Percentiles rank a stretch among this genome's conserved stretches.
These are phyloP conservation scores for Lordiphosa collinella DNA, from an alignment of 1,140 invertebrate genomes.

Conservation along the genomic window DNA sequence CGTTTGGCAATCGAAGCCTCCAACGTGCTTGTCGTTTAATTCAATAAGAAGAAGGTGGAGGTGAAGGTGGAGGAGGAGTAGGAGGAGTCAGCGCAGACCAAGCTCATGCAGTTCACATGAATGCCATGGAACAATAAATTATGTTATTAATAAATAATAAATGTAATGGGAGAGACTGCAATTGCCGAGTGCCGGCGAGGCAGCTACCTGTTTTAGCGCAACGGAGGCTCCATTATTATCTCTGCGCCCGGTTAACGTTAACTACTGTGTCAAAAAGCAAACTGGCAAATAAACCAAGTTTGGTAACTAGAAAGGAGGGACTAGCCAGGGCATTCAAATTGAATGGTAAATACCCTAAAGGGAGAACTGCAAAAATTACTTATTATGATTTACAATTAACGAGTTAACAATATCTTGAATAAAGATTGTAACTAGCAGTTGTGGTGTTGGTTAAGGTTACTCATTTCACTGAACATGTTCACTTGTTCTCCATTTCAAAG, in stretches of 20 bases:
- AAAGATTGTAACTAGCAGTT: too few relatives aligned
- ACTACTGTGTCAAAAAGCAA: slow-evolving; percentile 67
- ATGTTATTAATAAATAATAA: slow-evolving; percentile 80
- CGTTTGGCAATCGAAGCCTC: slow-evolving; percentile 61
- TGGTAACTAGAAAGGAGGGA: slow-evolving; percentile 6
- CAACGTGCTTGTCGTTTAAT: slow-evolving; percentile 62
- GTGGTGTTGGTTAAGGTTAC: too few relatives aligned
- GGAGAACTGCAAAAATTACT: too few relatives aligned
- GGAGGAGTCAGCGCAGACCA: slow-evolving; percentile 11
- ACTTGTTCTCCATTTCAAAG: too few relatives aligned
- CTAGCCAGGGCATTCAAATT: background rate
- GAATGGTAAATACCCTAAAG: slow-evolving; percentile 26
- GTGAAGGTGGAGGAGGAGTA: too few relatives aligned
- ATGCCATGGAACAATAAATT: slow-evolving; percentile 79
- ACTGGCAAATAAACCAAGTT: slow-evolving; percentile 52
- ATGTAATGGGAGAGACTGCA: slow-evolving; percentile 70
- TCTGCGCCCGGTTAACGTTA: slow-evolving; percentile 48
- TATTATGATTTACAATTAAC: too few relatives aligned
- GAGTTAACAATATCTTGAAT: too few relatives aligned
- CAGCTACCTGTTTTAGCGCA: slow-evolving; percentile 58
- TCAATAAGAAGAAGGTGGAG: slow-evolving; percentile 55
- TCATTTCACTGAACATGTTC: too few relatives aligned
- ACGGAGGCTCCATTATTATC: slow-evolving; percentile 19
- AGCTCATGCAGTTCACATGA: slow-evolving; percentile 74
- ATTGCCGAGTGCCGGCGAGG: slow-evolving; percentile 31